Evolutionary conservation across 2,888 invertebrate genomes (phyloP), one percentile per base, ranked within the genome.

Genomic region (Myopa testacea): DNA sequence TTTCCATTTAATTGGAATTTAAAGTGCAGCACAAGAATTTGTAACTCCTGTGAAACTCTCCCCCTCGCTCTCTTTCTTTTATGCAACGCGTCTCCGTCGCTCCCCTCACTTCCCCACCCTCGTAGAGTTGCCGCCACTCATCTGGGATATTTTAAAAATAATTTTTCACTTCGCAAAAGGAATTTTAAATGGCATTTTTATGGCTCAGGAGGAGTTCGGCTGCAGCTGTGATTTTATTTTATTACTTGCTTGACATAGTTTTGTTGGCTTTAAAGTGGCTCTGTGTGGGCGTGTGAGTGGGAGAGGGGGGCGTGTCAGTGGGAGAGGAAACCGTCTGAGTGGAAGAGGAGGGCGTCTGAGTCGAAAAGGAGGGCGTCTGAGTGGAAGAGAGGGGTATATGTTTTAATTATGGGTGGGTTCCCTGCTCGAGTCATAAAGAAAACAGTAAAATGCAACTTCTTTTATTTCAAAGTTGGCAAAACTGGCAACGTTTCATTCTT

Each of bases 1-100:
- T 86, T 86, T 86, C 86, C 86, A 83, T 86, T 86, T 86, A 86
- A 86, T 86, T 86, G 86, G 86, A 86, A 85, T 86, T 86, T 84
- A 85, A 86, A 86, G 84, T 84, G 84, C 79, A 81, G 75, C 77
- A 71, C 75, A 52, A 52, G 65, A 55, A 52, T 75, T 75, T 37
- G n/a, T 45, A 40, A 45, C 50, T 62, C 52, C 34, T 50, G 26
- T 26, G 26, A 26, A 26, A 26, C 26, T 26, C 26, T 26, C 26
- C 19, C 68, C 19, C 5, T 37, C 50, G 7, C 8, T 45, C 50
- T 26, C 26, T 26, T 26, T 26, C 26, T 26, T 26, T 26, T 62
- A 14, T 62, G 12, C 63, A 37, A 5, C 14, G 34, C 19, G 8
- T 63, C 37, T 19, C 1, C 12, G 26, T 62, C 34, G 1, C 5